Conservation (phyloP, 2,797 vertebrate species). For the Pseudocheirus occidentalis region DNA sequence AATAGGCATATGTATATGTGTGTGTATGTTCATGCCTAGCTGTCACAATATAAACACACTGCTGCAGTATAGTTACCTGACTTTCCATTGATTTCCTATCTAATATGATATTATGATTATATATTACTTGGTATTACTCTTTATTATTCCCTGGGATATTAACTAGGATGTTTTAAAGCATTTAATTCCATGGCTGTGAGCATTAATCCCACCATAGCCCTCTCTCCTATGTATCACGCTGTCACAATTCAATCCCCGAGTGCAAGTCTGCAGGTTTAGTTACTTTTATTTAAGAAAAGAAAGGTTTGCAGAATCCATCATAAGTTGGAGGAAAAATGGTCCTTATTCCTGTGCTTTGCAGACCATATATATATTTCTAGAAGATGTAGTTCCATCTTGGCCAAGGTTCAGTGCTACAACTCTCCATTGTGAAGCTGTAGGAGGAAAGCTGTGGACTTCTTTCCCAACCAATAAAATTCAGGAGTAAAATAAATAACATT, state of each 20-base stretch:
- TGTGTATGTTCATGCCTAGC: slow-evolving; percentile 45
- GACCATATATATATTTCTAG: slow-evolving; percentile 36
- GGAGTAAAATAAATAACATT: slow-evolving; percentile 54
- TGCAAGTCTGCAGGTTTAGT: slow-evolving; percentile 42
- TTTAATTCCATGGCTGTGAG: slow-evolving; percentile 74
- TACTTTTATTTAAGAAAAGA: slow-evolving; percentile 64
- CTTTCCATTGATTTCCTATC: slow-evolving; percentile 80
- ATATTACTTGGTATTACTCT: slow-evolving; percentile 77
- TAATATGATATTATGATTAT: slow-evolving; percentile 74
- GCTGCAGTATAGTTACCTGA: slow-evolving; percentile 61
- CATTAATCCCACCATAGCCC: slow-evolving; percentile 65
- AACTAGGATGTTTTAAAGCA: slow-evolving; percentile 77
- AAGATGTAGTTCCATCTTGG: slow-evolving; percentile 37
- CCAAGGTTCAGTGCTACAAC: slow-evolving; percentile 48
- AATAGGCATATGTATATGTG: neutral
- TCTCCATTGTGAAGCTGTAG: slow-evolving; percentile 63
- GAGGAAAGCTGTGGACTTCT: slow-evolving; percentile 71
- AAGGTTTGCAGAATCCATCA: slow-evolving; percentile 38
- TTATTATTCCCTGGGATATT: slow-evolving; percentile 77
- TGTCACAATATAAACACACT: slow-evolving; percentile 54
- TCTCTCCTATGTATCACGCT: slow-evolving; percentile 55
- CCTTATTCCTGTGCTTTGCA: slow-evolving; percentile 41
- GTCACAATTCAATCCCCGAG: slow-evolving; percentile 50
- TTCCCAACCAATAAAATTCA: slow-evolving; percentile 75
- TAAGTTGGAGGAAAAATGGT: slow-evolving; percentile 30